Base-by-base conservation (phyloP, 2,797 vertebrate genomes). In the Leptoclinus maculatus region DNA sequence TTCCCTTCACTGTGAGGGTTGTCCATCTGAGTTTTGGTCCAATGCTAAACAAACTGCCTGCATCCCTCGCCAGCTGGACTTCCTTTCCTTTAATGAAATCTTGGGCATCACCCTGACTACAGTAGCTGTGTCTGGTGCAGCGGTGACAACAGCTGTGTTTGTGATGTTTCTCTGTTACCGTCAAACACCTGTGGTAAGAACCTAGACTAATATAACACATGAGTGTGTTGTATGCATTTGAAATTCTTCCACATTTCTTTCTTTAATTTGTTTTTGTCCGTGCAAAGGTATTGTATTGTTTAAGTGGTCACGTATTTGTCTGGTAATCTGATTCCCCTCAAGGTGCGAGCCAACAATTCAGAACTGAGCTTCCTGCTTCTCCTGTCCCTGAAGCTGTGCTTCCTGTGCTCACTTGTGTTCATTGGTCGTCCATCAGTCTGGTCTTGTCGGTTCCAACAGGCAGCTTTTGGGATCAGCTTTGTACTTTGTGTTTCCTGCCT, bases 21-120 rank as follows among this genome's bases (percentile, higher is more conserved):
- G 95, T 83, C 93, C 93, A n/a, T 41, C 83, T 19, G 93, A 95
- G 47, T 93, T 91, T 62, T 96, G 95, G 95, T 93, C 95, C 54
- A 95, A 89, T 62, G 32, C 43, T 38, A 21, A 87, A 11, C 84
- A 32, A 23, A 94, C 91, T 0, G 83, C 83, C 45, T 95, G 95
- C 66, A 51, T 95, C 64, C 91, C 79, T 71, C 82, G 86, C 66
- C 70, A 87, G 2, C 17, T 96, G 90, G 94, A 95, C 80, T 96
- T 94, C 63, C 94, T 96, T 2, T 93, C 94, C 36, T 95, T 93
- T 53, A 83, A 92, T 62, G 95, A 96, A 71, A 91, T 93, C 0
- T 73, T 95, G 80, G 95, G 94, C 41, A 91, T 94, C 23, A 90
- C 92, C 17, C 82, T 95, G 67, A 92, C 93, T 1, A 78, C 90